A percentile compares a stretch with the other conserved stretches of the same genome.
Conservation (phyloP, 2,113 vertebrate species). For the Chunga burmeisteri region DNA sequence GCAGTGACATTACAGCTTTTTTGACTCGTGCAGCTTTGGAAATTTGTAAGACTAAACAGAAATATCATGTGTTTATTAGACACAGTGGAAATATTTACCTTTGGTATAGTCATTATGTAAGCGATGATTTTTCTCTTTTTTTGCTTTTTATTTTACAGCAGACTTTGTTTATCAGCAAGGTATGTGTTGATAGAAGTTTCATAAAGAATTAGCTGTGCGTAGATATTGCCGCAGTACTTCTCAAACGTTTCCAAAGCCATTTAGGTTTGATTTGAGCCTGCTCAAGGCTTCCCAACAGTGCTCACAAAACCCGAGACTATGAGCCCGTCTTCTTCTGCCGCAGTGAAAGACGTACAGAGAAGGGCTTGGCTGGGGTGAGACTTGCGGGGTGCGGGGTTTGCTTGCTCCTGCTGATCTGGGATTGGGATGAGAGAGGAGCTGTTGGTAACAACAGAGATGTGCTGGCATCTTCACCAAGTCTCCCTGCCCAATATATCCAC, state of each 20-base stretch:
- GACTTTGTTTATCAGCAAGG: neutral
- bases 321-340: rapidly evolving
- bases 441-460: neutral
- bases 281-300: neutral
- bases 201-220: neutral
- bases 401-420: neutral
- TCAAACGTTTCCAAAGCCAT: neutral
- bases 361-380: neutral
- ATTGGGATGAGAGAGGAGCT: neutral
- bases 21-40: neutral
- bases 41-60: neutral
- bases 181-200: neutral
- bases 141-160: neutral
- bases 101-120: neutral
- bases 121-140: neutral
- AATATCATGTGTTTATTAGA: neutral
- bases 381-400: neutral
- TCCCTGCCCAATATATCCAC: neutral
- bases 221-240: neutral
- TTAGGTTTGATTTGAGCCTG: neutral
- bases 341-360: neutral
- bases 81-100: neutral
- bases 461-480: neutral
- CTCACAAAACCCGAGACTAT: neutral
- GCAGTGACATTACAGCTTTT: neutral